Evolutionary conservation across 2,113 vertebrate genomes (phyloP).

Genomic region (Eulemur rufifrons): DNA sequence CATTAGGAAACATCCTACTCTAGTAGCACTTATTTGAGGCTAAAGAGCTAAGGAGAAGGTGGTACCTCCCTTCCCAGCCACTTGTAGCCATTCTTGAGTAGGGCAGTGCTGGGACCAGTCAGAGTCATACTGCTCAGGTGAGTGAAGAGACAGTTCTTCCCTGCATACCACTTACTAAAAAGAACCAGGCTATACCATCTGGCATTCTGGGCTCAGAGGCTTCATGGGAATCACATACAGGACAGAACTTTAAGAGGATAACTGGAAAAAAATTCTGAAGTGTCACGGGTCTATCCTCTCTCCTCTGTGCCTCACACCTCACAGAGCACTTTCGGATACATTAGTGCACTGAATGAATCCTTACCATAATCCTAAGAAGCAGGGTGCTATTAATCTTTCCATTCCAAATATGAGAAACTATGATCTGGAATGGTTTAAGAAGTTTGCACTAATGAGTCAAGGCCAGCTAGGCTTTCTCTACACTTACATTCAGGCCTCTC

Average conservation of each 20-base stretch:
- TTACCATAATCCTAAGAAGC: slow-evolving; percentile 9
- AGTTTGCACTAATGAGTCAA: neutral
- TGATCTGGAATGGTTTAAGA: neutral
- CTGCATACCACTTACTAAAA: slow-evolving; percentile 12
- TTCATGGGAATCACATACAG: neutral
- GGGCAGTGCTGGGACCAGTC: neutral
- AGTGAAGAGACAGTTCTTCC: neutral
- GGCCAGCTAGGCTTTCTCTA: neutral
- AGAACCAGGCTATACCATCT: neutral
- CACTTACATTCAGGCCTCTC: neutral
- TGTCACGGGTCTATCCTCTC: neutral
- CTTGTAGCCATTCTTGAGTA: slow-evolving; percentile 12
- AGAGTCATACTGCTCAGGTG: neutral
- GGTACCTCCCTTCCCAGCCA: neutral
- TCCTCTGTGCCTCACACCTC: neutral
- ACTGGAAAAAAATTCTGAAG: neutral
- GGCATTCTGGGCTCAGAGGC: neutral
- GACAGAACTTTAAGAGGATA: neutral
- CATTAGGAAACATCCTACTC: slow-evolving; percentile 5
- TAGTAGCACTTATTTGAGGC: slow-evolving; percentile 1
- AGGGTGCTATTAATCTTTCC: neutral
- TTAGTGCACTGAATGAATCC: neutral
- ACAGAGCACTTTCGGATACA: neutral
- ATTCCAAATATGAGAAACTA: neutral
- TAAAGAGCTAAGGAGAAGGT: slow-evolving; percentile 7